phyloP scores from a whole-genome alignment of 2,888 invertebrate genomes.

The Chrysolina americana region DNA sequence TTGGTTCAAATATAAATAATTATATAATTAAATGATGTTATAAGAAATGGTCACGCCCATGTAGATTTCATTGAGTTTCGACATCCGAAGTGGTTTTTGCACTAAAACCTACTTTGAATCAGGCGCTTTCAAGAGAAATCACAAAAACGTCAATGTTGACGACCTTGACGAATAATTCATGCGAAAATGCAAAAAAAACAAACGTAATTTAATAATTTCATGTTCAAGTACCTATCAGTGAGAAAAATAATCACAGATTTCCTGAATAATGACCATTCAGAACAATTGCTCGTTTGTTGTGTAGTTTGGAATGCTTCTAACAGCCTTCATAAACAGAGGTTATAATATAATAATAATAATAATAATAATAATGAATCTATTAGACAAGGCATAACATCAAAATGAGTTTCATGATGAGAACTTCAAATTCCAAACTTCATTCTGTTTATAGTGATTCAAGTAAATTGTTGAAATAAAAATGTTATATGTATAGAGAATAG shows the following conservation, averaged over 20 bases:
- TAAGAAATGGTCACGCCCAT: not conserved
- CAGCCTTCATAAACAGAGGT: too few relatives aligned
- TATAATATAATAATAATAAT: too few relatives aligned
- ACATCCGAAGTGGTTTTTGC: conserved; percentile 6
- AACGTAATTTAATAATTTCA: not conserved
- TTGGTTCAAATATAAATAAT: not conserved
- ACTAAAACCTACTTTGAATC: not conserved
- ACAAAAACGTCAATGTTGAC: not conserved
- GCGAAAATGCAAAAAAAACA: not conserved
- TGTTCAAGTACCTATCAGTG: not conserved
- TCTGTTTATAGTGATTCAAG: too few relatives aligned
- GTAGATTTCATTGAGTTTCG: not conserved
- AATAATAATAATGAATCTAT: too few relatives aligned
- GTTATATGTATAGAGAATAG: too few relatives aligned
- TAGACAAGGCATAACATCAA: too few relatives aligned
- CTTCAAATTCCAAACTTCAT: too few relatives aligned
- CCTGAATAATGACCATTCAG: not conserved
- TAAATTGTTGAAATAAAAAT: too few relatives aligned
- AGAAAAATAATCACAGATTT: not conserved
- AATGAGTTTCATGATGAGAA: too few relatives aligned
- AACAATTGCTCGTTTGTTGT: not conserved
- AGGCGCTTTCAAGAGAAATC: conserved; percentile 4
- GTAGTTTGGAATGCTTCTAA: not conserved
- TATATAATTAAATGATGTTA: not conserved
- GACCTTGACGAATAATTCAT: not conserved